Percentiles rank a stretch among this genome's conserved stretches.
Conservation (phyloP, 1,140 invertebrate species). For the Pseudomyrmex pallidus region DNA sequence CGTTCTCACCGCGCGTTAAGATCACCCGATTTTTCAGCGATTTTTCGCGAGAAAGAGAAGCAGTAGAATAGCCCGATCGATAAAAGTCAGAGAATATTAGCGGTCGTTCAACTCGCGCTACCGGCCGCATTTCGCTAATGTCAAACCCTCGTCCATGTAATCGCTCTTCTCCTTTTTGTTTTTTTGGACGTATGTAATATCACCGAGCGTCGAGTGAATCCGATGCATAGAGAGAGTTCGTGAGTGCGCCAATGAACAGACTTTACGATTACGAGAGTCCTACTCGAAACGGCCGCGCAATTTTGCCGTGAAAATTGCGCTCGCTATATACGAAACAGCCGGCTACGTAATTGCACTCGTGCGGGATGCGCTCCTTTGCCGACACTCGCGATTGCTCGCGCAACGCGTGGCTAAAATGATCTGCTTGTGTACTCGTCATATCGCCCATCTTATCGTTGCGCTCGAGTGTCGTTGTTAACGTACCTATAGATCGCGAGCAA, state of each 20-base stretch:
- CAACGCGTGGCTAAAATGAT: slow-evolving; percentile 18
- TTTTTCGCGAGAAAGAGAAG: background rate
- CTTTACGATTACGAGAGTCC: slow-evolving; percentile 9
- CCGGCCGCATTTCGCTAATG: background rate
- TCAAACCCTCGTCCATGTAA: background rate
- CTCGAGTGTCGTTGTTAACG: background rate
- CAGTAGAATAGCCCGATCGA: background rate
- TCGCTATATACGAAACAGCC: background rate
- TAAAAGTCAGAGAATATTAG: background rate
- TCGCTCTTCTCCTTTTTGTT: slow-evolving; percentile 4
- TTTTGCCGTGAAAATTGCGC: slow-evolving; percentile 31
- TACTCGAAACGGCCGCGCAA: slow-evolving; percentile 12
- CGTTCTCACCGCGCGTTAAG: background rate
- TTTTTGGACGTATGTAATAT: slow-evolving; percentile 36
- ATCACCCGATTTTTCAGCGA: background rate
- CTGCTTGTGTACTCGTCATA: slow-evolving; percentile 15
- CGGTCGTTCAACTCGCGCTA: background rate
- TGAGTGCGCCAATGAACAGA: slow-evolving; percentile 29
- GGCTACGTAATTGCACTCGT: slow-evolving; percentile 33
- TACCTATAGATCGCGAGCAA: background rate
- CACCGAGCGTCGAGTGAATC: background rate
- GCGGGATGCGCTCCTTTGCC: background rate
- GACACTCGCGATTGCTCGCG: slow-evolving; percentile 25
- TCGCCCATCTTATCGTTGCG: slow-evolving; percentile 28
- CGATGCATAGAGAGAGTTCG: slow-evolving; percentile 15